These are phyloP conservation scores for Phortica variegata DNA, from an alignment of 1,140 invertebrate genomes.

Conservation along the genomic window DNA sequence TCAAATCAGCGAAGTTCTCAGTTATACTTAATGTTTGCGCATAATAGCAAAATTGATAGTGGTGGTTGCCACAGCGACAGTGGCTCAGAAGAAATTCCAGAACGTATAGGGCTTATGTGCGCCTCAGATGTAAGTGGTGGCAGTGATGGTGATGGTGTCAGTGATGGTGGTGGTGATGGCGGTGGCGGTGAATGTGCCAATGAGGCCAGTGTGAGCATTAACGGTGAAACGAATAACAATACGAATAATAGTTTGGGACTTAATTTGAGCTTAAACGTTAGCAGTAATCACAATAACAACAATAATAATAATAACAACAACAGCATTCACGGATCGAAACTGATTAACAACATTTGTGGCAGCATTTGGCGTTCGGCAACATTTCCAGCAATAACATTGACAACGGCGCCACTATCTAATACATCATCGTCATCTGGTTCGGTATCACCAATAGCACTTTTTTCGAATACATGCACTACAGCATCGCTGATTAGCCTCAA, in stretches of 20 bases:
- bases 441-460: not conserved
- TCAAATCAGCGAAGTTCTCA: too few relatives aligned
- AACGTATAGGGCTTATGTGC: constrained; percentile 3
- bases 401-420: constrained; percentile 25
- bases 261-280: constrained; percentile 22
- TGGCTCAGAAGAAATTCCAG: constrained; percentile 7
- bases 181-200: constrained; percentile 4
- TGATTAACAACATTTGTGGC: constrained; percentile 43
- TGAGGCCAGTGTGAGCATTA: constrained; percentile 1
- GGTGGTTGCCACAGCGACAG: constrained; percentile 2
- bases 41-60: constrained; percentile 6
- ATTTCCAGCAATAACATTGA: constrained; percentile 16
- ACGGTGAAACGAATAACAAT: constrained; percentile 23
- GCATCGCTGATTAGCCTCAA: too few relatives aligned
- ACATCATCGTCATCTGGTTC: constrained; percentile 21
- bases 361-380: constrained; percentile 43
- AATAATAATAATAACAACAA: constrained; percentile 8
- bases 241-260: constrained; percentile 26
- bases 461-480: not conserved
- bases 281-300: constrained; percentile 13
- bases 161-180: constrained; percentile 3
- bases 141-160: not conserved
- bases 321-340: constrained; percentile 19
- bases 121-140: constrained; percentile 9
- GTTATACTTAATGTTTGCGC: too few relatives aligned